These are phyloP conservation scores for Allobates femoralis DNA, from an alignment of 2,797 vertebrate genomes.

Conservation along the genomic window DNA sequence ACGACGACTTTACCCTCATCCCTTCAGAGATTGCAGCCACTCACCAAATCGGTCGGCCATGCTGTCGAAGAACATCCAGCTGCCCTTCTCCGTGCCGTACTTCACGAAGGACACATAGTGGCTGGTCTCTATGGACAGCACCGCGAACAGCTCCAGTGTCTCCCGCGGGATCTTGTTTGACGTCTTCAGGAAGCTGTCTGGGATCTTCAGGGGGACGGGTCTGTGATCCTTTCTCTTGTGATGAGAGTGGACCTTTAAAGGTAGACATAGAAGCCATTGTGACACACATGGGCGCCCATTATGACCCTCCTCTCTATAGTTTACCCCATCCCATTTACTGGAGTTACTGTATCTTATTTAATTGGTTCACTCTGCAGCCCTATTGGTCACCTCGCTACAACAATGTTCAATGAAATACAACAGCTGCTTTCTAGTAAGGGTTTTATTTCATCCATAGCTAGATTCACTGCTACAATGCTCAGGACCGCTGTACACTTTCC, in stretches of 20 bases:
- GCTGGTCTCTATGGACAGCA: constrained; percentile 92
- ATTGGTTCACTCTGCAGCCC: no score
- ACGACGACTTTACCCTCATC: not conserved
- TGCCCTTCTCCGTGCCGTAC: constrained; percentile 76
- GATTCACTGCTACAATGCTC: no score
- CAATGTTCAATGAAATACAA: no score
- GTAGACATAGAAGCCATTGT: not conserved
- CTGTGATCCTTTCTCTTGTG: constrained; percentile 73
- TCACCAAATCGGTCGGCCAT: constrained; percentile 90
- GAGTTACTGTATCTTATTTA: no score
- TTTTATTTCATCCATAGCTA: no score
- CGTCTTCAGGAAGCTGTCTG: constrained; percentile 69
- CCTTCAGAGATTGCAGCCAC: constrained; percentile 8
- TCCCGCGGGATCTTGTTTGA: constrained; percentile 74
- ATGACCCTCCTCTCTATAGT: no score
- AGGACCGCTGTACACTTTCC: no score
- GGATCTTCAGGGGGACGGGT: constrained; percentile 68
- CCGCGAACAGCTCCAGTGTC: constrained; percentile 87
- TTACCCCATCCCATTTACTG: no score
- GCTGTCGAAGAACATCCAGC: constrained; percentile 95
- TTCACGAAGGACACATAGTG: constrained; percentile 92
- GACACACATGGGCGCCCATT: no score
- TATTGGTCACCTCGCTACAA: no score
- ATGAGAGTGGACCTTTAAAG: constrained; percentile 82
- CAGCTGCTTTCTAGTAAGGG: no score